phyloP scores from a whole-genome alignment of 2,888 invertebrate species.

The Caenorhabditis imperialis region DNA sequence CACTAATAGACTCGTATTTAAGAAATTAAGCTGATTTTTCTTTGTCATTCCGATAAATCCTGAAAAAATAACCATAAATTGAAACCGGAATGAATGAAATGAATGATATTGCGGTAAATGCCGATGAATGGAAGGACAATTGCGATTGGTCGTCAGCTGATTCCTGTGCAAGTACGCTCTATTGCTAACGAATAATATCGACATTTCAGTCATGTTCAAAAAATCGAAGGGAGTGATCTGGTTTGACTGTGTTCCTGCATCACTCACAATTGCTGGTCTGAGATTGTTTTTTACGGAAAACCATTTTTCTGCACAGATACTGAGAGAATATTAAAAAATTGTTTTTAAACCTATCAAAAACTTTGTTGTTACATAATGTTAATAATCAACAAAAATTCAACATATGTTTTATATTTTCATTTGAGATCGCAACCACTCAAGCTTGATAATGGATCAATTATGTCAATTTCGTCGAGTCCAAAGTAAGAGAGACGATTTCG shows the following conservation, averaged over 20 bases:
- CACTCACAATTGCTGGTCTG: too few species aligned
- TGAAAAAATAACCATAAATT: conserved; percentile 5
- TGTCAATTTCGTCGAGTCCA: conserved; percentile 69
- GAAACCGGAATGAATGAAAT: neutral
- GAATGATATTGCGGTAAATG: neutral
- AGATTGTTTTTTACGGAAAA: too few species aligned
- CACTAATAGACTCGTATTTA: conserved; percentile 12
- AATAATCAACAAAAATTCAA: neutral
- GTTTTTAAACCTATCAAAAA: too few species aligned
- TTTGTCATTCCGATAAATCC: conserved; percentile 10
- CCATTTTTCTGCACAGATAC: too few species aligned
- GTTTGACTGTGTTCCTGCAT: too few species aligned
- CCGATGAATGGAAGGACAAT: conserved; percentile 1
- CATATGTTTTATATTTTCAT: neutral
- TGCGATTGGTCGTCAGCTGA: conserved; percentile 44
- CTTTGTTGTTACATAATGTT: too few species aligned
- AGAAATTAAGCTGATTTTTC: conserved; percentile 12
- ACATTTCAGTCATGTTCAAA: too few species aligned
- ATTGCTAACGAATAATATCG: conserved; percentile 8
- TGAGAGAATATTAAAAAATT: too few species aligned
- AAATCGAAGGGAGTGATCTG: too few species aligned
- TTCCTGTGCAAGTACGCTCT: conserved; percentile 31
- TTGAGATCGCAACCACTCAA: conserved; percentile 41
- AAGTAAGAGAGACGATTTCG: conserved; percentile 62
- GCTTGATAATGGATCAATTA: conserved; percentile 64